Evolutionary conservation across 2,113 vertebrate genomes (phyloP), one percentile per base, ranked within the genome.

Genomic region (Tursiops truncatus): DNA sequence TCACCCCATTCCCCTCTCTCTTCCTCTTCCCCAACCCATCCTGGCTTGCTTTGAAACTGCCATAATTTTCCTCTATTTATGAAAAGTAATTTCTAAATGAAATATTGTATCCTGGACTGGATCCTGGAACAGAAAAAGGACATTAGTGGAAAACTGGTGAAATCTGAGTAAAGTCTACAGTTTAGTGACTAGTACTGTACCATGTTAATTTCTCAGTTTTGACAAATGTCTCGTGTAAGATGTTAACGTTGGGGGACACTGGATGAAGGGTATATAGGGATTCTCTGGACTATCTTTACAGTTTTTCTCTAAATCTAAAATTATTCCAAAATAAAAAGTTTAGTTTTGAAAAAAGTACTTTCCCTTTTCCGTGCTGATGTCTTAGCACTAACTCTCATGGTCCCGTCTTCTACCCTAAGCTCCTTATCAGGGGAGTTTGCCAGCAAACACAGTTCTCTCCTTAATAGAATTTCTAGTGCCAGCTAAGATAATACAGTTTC

Each of bases 281-380:
- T 70, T 77, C 44, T 50, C 82, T 95, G 76, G 82, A 73, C 28
- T 89, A 13, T 56, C 11, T 89, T 81, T 86, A 50, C 28, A 91
- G 50, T 50, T 84, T 91, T 79, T 44, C 90, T 79, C 50, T 73
- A 83, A 93, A 68, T 65, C 13, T 36, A 84, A 94, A 95, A 60
- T 81, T 80, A 31, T 44, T 60, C 38, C 23, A 91, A 67, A 79
- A 91, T 53, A 67, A 83, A 76, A 87, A 38, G 33, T 38, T 91
- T 65, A n/a, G 31, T 60, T 91, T 89, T 60, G 25, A 56, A 82
- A 36, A 63, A 63, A 80, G 26, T 44, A 36, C 8, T 53, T 80
- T 63, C 28, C 60, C 60, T 85, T 80, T 63, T 74, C 33, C 13
- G 67, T 80, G 77, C n/a, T 71, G 63, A 95, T 90, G 13, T 79